phyloP scores from a whole-genome alignment of 2,888 invertebrate genomes.

The Rosalia funebris region DNA sequence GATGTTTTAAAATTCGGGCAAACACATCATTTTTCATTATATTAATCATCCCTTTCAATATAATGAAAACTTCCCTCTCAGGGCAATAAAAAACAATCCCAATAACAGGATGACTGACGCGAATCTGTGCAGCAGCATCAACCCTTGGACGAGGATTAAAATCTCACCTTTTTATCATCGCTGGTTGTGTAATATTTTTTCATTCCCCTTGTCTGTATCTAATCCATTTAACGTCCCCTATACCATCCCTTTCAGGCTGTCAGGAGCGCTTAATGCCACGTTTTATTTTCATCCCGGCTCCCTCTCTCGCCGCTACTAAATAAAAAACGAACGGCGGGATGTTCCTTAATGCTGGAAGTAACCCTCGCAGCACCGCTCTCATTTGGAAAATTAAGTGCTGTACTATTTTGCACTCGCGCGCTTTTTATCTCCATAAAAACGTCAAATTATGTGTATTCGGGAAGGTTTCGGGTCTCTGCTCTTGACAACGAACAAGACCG shows the following conservation, averaged over 20 bases:
- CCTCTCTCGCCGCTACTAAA: constrained; percentile 26
- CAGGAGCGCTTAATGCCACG: constrained; percentile 57
- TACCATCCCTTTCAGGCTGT: constrained; percentile 51
- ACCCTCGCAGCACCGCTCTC: constrained; percentile 27
- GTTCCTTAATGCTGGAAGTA: constrained; percentile 27
- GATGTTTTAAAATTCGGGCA: constrained; percentile 19
- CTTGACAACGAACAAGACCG: neutral
- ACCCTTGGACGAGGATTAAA: constrained; percentile 31
- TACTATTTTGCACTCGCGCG: constrained; percentile 23
- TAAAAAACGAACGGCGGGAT: constrained; percentile 28
- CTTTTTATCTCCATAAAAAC: constrained; percentile 31
- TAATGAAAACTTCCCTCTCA: constrained; percentile 20
- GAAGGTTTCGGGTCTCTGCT: constrained; percentile 6
- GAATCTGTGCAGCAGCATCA: constrained; percentile 30
- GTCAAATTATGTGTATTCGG: constrained; percentile 27
- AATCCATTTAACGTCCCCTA: constrained; percentile 58
- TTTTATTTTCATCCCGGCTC: constrained; percentile 56
- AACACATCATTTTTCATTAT: constrained; percentile 27
- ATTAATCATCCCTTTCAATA: constrained; percentile 23
- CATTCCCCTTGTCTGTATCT: constrained; percentile 60
- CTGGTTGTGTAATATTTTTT: constrained; percentile 61
- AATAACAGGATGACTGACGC: constrained; percentile 35
- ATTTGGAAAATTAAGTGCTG: constrained; percentile 34
- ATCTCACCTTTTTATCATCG: constrained; percentile 43
- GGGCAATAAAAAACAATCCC: constrained; percentile 32